Evolutionary conservation across 2,888 invertebrate species (phyloP).

Genomic region (Mimas tiliae): DNA sequence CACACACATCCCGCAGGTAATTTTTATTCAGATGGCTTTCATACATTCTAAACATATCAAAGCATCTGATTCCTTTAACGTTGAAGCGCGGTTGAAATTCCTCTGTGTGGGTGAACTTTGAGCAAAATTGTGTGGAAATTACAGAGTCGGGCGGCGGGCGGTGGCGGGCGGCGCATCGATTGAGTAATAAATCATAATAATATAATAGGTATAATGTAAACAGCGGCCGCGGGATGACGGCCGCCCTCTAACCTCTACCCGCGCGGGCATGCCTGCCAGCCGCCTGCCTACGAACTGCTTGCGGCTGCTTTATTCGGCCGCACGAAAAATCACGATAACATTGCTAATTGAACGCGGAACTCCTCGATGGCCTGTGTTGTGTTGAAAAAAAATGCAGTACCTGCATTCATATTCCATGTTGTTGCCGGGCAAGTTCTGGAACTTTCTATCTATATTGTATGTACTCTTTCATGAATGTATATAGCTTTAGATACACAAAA

Average conservation of each 20-base stretch:
- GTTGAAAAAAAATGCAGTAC: too few relatives aligned
- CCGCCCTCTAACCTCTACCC: constrained; percentile 39
- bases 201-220: constrained; percentile 79
- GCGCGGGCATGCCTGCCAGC: constrained; percentile 46
- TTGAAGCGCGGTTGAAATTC: constrained; percentile 75
- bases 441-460: too few relatives aligned
- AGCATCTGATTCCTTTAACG: constrained; percentile 69
- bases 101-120: constrained; percentile 63
- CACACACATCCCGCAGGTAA: constrained; percentile 12
- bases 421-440: too few relatives aligned
- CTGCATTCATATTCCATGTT: too few relatives aligned
- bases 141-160: constrained; percentile 52
- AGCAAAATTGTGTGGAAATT: constrained; percentile 73
- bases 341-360: constrained; percentile 43
- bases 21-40: constrained; percentile 19
- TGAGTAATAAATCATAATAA: constrained; percentile 81
- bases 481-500: not conserved
- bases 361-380: not conserved
- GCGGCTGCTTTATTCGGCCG: constrained; percentile 33
- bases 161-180: constrained; percentile 66
- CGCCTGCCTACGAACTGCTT: constrained; percentile 42
- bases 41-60: constrained; percentile 57
- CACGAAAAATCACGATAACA: constrained; percentile 53
- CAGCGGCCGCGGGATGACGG: constrained; percentile 60
- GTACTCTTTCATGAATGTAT: too few relatives aligned